Evolutionary conservation across 2,888 invertebrate species (phyloP).

Genomic region (Empis stercorea): DNA sequence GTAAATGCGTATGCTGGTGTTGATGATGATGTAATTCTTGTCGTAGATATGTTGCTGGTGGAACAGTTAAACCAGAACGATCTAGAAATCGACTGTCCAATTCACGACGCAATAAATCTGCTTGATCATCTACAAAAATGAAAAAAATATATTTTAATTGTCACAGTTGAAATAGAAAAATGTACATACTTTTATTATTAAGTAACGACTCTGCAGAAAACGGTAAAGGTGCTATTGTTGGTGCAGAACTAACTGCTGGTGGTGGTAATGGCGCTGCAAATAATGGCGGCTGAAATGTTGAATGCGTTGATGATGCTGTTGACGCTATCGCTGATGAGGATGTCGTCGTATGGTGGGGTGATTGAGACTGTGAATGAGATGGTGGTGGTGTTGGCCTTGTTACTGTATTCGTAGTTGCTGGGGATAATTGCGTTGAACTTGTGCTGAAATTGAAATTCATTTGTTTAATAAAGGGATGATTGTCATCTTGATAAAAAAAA

Average conservation of each 20-base stretch:
- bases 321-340: conserved; percentile 20
- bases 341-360: conserved; percentile 30
- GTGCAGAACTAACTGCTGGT: conserved; percentile 27
- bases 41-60: conserved; percentile 48
- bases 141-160: not conserved
- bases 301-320: conserved; percentile 23
- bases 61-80: conserved; percentile 55
- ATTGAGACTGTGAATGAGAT: conserved; percentile 18
- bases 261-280: conserved; percentile 52
- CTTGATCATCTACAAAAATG: conserved; percentile 45
- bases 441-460: conserved; percentile 15
- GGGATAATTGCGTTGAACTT: conserved; percentile 34
- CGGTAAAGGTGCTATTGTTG: conserved; percentile 59
- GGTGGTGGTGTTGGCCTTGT: conserved; percentile 44
- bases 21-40: conserved; percentile 89
- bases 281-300: conserved; percentile 47
- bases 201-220: conserved; percentile 83
- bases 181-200: conserved; percentile 52
- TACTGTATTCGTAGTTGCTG: conserved; percentile 37
- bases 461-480: too few relatives aligned
- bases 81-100: conserved; percentile 83
- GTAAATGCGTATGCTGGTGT: conserved; percentile 84
- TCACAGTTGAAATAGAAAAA: not conserved
- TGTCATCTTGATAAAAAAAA: too few relatives aligned
- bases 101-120: conserved; percentile 77